Base-by-base conservation (phyloP, 2,888 invertebrate species). In the Stenodera caucasica region DNA sequence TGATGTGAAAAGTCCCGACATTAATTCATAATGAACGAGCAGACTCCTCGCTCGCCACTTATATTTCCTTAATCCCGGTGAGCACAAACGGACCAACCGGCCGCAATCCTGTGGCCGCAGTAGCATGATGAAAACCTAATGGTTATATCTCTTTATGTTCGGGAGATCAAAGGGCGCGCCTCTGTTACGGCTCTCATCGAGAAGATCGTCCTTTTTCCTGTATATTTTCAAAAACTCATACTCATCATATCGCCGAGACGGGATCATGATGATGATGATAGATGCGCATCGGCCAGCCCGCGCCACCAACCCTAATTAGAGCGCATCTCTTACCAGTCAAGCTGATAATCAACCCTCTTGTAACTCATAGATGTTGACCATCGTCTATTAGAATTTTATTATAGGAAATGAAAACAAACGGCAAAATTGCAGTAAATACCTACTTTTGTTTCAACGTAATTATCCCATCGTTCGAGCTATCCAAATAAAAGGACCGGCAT, bases 21-120 rank as follows among this genome's bases (percentile, higher is more conserved):
- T 79, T 79, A 79, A 79, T 79, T 79, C 79, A 79, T 79, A 78
- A 79, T 79, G 78, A 79, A 78, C 78, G 76, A 74, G 74, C 70
- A 73, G 74, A 74, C 76, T 77, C 76, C 76, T 76, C 75, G 74
- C 76, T 76, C 71, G 76, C 79, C 80, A 80, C 80, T 80, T 80
- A 79, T 80, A 80, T 80, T 80, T 80, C 80, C 80, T 80, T 80
- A 80, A 80, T 80, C 80, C 79, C 77, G 74, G 76, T 76, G 76
- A 78, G 79, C 75, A 77, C 77, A 77, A 77, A 76, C 74, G 72
- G 73, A 71, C 73, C 72, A 71, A 70, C 72, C 21, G 71, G 71
- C 72, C 73, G 68, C 71, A 69, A 67, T 75, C 73, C 71, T 40
- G 37, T 73, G 72, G 75, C 77, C 77, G 75, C 75, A 77, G 18